Evolutionary conservation across 2,797 vertebrate species (phyloP).

Genomic region (Syngnathus rostellatus): DNA sequence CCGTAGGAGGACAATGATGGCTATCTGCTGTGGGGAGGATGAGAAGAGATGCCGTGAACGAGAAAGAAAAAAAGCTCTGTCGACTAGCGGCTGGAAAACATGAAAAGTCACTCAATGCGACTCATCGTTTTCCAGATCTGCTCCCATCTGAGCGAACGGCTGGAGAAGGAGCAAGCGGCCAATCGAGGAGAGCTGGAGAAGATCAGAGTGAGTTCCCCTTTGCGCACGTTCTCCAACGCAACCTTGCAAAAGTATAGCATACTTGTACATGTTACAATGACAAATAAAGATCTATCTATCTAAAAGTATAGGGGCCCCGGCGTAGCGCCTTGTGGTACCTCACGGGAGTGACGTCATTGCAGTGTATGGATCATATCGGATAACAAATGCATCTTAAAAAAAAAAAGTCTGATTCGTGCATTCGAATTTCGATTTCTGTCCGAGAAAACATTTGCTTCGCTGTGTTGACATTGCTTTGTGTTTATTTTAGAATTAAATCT

Average conservation of each 20-base stretch:
- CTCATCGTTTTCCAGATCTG: conserved; percentile 78
- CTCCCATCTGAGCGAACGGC: conserved; percentile 92
- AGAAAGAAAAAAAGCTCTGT: background rate
- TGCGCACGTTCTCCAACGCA: background rate
- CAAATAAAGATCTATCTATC: no score
- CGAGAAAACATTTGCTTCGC: no score
- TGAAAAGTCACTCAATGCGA: background rate
- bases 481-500: no score
- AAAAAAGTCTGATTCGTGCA: no score
- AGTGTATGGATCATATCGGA: no score
- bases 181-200: conserved; percentile 92
- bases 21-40: background rate
- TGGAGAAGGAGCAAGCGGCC: conserved; percentile 94
- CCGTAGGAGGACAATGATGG: background rate
- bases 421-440: no score
- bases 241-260: no score
- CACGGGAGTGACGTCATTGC: background rate
- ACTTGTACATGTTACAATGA: no score
- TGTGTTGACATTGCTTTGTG: no score
- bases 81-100: background rate
- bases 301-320: background rate
- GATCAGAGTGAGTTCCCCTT: conserved; percentile 79
- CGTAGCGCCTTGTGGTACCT: background rate
- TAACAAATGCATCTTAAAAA: no score
- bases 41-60: background rate